Evolutionary conservation across 1,140 invertebrate genomes (phyloP), one percentile per base, ranked within the genome.

Genomic region (Colletes gigas): DNA sequence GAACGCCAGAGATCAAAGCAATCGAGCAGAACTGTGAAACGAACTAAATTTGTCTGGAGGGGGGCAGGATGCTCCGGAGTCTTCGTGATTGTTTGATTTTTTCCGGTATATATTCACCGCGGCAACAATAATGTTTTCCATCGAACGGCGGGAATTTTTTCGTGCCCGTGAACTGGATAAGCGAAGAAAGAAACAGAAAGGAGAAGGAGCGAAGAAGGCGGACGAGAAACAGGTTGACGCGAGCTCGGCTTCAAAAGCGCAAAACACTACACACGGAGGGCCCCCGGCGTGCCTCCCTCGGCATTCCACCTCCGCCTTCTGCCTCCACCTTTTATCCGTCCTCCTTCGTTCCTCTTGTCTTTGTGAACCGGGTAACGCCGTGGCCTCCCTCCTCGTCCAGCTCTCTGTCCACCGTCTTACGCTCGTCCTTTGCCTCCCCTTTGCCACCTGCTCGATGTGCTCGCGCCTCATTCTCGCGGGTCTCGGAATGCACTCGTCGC

Each of bases 381-480:
- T 69, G 77, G 73, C 30, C 65, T 79, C 70, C 66, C 74, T 70
- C 41, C 57, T 60, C 57, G 73, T 75, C 78, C 78, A 52, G 67
- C 74, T 30, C 52, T 76, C 73, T 65, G 73, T 81, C 74, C 73
- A 47, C 67, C 54, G 66, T 66, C 75, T 67, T 79, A 72, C 66
- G 74, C 67, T 78, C 75, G 74, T 78, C 68, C 68, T 82, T 78
- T 78, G 50, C 80, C 80, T 82, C 75, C 68, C 80, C 74, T 77
- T 81, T 77, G 77, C 79, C 79, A 81, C 79, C 74, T 81, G 79
- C 74, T 77, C 74, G 74, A 77, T 81, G 50, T 50, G 66, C 79
- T 81, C 79, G 74, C 79, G 79, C 79, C 79, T 81, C 74, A 81
- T 81, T 77, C 79, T 77, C 79, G 79, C 79, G 79, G 65, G 74